Base-by-base conservation (phyloP, 2,113 vertebrate genomes). In the Jacana jacana region DNA sequence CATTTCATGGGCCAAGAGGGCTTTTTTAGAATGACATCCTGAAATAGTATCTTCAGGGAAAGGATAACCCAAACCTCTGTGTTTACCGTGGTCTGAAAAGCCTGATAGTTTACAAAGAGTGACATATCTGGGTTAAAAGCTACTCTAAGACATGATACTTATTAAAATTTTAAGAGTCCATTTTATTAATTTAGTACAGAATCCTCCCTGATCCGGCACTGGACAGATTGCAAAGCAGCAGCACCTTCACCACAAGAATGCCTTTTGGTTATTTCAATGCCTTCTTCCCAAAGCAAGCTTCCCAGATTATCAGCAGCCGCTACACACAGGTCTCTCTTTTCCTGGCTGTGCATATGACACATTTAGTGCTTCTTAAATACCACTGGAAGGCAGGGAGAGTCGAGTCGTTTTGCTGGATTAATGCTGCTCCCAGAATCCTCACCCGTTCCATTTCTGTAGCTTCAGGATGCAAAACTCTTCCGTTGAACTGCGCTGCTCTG, bases 91-190 rank as follows among this genome's bases (percentile, higher is more conserved):
- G 77, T 30, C 58, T 80, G 68, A 60, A 69, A 60, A 65, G 54
- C 42, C 75, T 80, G 61, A 11, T 52, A 40, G 35, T 42, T 87
- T n/a, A 95, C 86, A 25, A 54, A 57, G 64, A 68, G 20, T 64
- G 96, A 93, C 88, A 91, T 8, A 97, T 94, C 91, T 97, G 88
- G 96, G 96, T 91, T 97, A 97, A 94, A 80, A 94, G 80, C 81
- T 60, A 52, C 84, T 91, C 78, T 57, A 40, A 79, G 75, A 93
- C 30, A 77, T 17, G 69, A 91, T 51, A 73, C 64, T 54, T 33
- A 96, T 97, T 84, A 97, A 97, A 93, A 90, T 93, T 97, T 96
- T 51, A 97, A 70, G 66, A 95, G 86, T 51, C 52, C 40, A 31
- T 77, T 97, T 60, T 64, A 95, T 95, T 80, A 93, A 97, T 96